phyloP scores from a whole-genome alignment of 2,797 vertebrate species.

The Chiloscyllium punctatum region DNA sequence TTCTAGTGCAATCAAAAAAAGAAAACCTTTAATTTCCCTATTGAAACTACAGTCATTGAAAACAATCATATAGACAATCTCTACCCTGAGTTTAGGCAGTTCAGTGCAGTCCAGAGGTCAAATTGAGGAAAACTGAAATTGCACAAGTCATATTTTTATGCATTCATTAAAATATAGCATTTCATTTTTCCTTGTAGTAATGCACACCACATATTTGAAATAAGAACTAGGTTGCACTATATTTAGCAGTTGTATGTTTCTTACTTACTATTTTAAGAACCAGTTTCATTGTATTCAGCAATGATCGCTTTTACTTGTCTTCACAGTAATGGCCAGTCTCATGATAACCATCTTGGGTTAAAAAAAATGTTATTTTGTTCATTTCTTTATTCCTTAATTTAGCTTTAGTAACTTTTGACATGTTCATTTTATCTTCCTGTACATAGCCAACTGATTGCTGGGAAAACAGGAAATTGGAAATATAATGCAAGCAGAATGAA shows the following conservation, averaged over 20 bases:
- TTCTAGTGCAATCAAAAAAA: background rate
- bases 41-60: background rate
- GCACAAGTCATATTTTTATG: background rate
- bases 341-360: background rate
- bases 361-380: background rate
- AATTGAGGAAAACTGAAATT: background rate
- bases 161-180: background rate
- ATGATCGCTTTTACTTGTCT: background rate
- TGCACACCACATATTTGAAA: conserved; percentile 29
- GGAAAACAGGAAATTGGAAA: background rate
- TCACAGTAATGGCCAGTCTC: background rate
- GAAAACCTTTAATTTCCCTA: background rate
- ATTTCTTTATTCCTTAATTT: background rate
- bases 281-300: conserved; percentile 2
- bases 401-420: background rate
- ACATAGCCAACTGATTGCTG: background rate
- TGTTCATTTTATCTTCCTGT: background rate
- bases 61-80: background rate
- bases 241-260: conserved; percentile 18
- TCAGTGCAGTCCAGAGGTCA: conserved; percentile 13
- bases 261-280: conserved; percentile 11
- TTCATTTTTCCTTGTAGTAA: background rate
- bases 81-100: background rate
- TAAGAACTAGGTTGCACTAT: conserved; percentile 12
- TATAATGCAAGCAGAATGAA: background rate